Base-by-base conservation (phyloP, 2,113 vertebrate genomes). In the Bufo gargarizans region DNA sequence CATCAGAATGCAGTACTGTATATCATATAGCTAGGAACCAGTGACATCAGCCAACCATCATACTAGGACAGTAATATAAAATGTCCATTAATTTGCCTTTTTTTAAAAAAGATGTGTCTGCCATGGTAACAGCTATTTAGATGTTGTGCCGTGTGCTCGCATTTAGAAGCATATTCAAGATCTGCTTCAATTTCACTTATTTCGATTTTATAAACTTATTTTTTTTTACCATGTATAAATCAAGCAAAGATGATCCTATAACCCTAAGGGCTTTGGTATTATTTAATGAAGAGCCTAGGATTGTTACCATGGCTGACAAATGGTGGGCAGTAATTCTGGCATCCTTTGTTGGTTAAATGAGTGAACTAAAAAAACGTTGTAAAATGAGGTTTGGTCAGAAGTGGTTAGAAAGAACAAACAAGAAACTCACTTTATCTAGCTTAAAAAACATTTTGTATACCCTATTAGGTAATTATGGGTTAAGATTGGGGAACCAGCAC, bases 121-220 rank as follows among this genome's bases (percentile, higher is more conserved):
- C 74, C 74, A 77, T 77, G 47, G 16, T 77, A n/a, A 49, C 74
- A 19, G 74, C 74, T 53, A 77, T 77, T 50, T 77, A 20, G 45
- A 76, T 76, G 22, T 71, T 43, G 12, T 33, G 8, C 65, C n/a
- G n/a, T 9, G 47, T 20, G 47, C 47, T 53, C 1, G 2, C 12
- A 20, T 20, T 50, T 50, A 20, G 74, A 50, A 3, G 11, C 2
- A 77, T 20, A 47, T 74, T 49, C 3, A 49, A 19, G 14, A 49
- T 49, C 17, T 74, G 14, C 5, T 43, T 16, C 16, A 49, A 49
- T 47, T 76, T 47, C 45, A 13, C 22, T 4, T 43, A 74, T 77
- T 20, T 20, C 14, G 1, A 71, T 16, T 45, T 45, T 45, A 17
- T 45, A 72, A 72, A 45, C 69, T 72, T 33, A 33, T 11, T 12